Evolutionary conservation across 2,113 vertebrate genomes (phyloP).

Genomic region (Quiscalus mexicanus): DNA sequence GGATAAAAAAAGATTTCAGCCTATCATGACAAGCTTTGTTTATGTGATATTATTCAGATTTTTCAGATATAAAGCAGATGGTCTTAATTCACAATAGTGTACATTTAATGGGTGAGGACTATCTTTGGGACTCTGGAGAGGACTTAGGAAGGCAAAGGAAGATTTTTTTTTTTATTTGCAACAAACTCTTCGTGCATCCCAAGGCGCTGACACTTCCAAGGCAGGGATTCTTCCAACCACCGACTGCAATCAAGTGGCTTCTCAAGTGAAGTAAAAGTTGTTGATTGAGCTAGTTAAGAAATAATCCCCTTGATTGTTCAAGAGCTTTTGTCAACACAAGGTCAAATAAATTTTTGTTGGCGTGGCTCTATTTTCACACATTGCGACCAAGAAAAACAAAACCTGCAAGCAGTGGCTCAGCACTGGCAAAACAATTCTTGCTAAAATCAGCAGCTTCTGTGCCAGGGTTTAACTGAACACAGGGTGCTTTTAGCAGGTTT

Average conservation of each 20-base stretch:
- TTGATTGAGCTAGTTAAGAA: conserved; percentile 6
- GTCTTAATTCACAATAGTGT: not conserved
- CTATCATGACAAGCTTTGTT: not conserved
- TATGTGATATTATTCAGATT: not conserved
- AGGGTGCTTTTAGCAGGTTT: not conserved
- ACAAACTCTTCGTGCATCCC: not conserved
- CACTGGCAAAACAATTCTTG: not conserved
- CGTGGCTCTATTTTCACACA: not conserved
- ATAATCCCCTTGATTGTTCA: conserved; percentile 17
- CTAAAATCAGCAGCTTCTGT: conserved; percentile 16
- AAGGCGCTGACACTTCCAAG: not conserved
- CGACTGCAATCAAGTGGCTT: not conserved
- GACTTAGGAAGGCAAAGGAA: not conserved
- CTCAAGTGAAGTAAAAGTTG: not conserved
- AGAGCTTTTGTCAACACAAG: conserved; percentile 1
- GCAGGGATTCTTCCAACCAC: not conserved
- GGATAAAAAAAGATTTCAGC: not conserved
- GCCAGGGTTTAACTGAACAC: not conserved
- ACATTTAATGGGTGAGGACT: not conserved
- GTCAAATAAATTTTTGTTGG: conserved; percentile 20
- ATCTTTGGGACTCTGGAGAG: not conserved
- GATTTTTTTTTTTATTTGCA: not conserved
- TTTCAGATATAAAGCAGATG: conserved; percentile 17
- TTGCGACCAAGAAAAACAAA: not conserved
- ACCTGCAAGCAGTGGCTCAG: not conserved